These are phyloP conservation scores for Dromas ardeola DNA, from an alignment of 2,113 vertebrate genomes.

Conservation along the genomic window DNA sequence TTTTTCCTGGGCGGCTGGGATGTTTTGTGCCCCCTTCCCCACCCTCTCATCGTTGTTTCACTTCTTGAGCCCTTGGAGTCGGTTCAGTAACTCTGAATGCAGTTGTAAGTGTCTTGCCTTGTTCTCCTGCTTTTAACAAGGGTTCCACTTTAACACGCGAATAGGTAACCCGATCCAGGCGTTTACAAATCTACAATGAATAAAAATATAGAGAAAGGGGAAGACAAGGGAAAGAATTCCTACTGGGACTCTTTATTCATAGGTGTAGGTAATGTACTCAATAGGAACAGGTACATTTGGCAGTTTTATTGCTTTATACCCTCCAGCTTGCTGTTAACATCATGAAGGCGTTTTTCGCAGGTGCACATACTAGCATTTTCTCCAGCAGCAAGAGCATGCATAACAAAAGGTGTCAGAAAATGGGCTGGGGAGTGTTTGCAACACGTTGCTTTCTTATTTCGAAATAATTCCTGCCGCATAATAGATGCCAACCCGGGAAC, in stretches of 20 bases:
- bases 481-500: not conserved
- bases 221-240: constrained; percentile 22
- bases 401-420: constrained; percentile 3
- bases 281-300: constrained; percentile 65
- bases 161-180: constrained; percentile 84
- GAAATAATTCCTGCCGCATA: not conserved
- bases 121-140: constrained; percentile 72
- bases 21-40: not conserved
- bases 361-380: constrained; percentile 59
- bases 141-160: constrained; percentile 80
- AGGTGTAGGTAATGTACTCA: constrained; percentile 34
- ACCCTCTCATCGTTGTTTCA: constrained; percentile 22
- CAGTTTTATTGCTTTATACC: constrained; percentile 74
- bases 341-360: constrained; percentile 52
- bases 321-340: constrained; percentile 71
- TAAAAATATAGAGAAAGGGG: constrained; percentile 62
- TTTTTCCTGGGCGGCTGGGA: not conserved
- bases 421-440: not conserved
- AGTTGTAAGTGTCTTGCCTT: constrained; percentile 68
- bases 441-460: constrained; percentile 2
- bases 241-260: constrained; percentile 33
- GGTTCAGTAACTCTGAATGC: constrained; percentile 84
- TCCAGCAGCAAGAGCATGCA: not conserved
- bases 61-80: constrained; percentile 63
- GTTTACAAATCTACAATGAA: constrained; percentile 80